Conservation (phyloP, 2,113 vertebrate species). For the human region GRCh38 chr6:161819501-161820000, state of each 20-base stretch:
- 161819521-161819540: not conserved
- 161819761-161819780: not conserved
- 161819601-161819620: not conserved
- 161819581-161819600: not conserved
- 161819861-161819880: not conserved
- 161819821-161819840: not conserved
- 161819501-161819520: not conserved
- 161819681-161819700: not conserved
- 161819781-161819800: not conserved
- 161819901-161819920: not conserved
- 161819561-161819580: not conserved
- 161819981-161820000: not conserved
- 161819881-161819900: not conserved
- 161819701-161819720: not conserved
- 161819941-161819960: not conserved
- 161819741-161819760: not conserved
- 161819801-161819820: not conserved
- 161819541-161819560: not conserved
- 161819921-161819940: not conserved
- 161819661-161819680: not conserved
- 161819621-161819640: not conserved
- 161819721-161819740: not conserved
- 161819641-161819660: not conserved
- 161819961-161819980: not conserved
- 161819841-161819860: not conserved